A percentile compares a stretch with the other conserved stretches of the same genome.
Conservation (phyloP, 2,797 vertebrate genomes). For the Australoheros facetus region DNA sequence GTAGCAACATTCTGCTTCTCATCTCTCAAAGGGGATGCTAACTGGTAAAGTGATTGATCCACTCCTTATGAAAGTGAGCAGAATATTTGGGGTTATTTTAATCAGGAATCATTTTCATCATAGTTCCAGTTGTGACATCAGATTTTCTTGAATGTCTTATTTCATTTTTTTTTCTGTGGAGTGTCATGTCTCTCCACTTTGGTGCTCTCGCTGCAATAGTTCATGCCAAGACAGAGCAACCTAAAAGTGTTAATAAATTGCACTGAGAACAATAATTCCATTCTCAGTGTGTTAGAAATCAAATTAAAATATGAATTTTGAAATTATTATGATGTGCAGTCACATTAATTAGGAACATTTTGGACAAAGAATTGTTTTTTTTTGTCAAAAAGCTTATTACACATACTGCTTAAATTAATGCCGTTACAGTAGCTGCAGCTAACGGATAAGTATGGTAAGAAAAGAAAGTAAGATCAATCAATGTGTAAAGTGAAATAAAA, state of each 20-base stretch:
- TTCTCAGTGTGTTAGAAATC: background rate
- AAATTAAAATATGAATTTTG: background rate
- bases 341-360: background rate
- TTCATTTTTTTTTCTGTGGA: background rate
- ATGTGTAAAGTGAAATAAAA: background rate
- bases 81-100: background rate
- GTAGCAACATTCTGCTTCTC: background rate
- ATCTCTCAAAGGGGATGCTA: background rate
- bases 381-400: no score
- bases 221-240: background rate
- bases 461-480: background rate
- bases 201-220: background rate
- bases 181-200: background rate
- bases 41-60: background rate
- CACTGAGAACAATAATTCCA: background rate
- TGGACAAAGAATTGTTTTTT: background rate
- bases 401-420: no score
- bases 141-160: conserved; percentile 17
- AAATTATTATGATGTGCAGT: background rate
- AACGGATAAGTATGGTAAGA: background rate
- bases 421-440: no score
- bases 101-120: background rate
- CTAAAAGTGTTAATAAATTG: background rate
- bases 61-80: background rate
- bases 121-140: background rate